Evolutionary conservation across 2,888 invertebrate species (phyloP).

Genomic region (Coleophora deauratella): DNA sequence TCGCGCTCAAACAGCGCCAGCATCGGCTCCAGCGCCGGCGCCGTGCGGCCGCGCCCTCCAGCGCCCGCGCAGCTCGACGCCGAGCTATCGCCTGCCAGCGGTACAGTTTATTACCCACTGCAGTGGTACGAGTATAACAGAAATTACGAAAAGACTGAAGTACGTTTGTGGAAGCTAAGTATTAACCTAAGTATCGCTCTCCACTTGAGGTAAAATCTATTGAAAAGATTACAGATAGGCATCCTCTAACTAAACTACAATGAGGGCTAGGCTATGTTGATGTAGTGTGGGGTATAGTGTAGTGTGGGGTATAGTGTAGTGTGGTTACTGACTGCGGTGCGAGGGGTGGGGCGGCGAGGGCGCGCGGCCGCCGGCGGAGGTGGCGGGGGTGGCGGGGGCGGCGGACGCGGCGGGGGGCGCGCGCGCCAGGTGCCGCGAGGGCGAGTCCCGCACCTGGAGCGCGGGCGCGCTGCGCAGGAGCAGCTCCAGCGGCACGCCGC

Average conservation of each 20-base stretch:
- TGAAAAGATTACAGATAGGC: too few relatives aligned
- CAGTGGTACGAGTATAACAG: too few relatives aligned
- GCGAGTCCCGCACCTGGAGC: slow-evolving; percentile 67
- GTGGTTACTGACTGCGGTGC: too few relatives aligned
- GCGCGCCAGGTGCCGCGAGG: slow-evolving; percentile 49
- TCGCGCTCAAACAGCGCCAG: slow-evolving; percentile 89
- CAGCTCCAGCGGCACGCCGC: slow-evolving; percentile 92
- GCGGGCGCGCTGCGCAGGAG: slow-evolving; percentile 88
- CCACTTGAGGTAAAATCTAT: too few relatives aligned
- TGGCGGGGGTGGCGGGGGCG: too few relatives aligned
- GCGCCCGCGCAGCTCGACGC: slow-evolving; percentile 42
- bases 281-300: too few relatives aligned
- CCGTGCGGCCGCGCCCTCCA: too few relatives aligned
- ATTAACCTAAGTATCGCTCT: too few relatives aligned
- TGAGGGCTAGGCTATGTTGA: neutral
- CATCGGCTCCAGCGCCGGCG: slow-evolving; percentile 76
- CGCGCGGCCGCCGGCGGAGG: slow-evolving; percentile 1
- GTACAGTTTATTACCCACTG: too few relatives aligned
- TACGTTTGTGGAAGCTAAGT: too few relatives aligned
- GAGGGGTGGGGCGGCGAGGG: neutral
- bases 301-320: too few relatives aligned
- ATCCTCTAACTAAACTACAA: neutral
- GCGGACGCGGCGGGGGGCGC: slow-evolving; percentile 10
- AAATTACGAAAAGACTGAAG: too few relatives aligned
- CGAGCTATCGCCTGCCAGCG: slow-evolving; percentile 45